Conservation (phyloP, 2,113 vertebrate genomes). For the Stomatorhinus ivindoensis region DNA sequence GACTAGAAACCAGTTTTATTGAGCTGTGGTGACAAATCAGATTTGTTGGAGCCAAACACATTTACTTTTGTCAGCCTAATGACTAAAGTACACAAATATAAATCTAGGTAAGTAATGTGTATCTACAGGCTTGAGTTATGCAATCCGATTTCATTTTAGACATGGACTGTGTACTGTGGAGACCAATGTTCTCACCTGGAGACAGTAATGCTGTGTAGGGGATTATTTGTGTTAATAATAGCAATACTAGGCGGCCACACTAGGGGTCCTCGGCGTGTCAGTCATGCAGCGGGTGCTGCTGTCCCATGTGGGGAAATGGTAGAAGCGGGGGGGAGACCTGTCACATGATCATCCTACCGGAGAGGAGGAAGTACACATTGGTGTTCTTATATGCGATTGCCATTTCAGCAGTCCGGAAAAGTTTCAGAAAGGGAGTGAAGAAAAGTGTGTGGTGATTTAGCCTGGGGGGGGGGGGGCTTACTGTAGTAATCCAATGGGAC, state of each 20-base stretch:
- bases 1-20: not conserved
- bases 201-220: not conserved
- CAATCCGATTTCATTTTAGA: not conserved
- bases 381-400: not conserved
- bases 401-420: not conserved
- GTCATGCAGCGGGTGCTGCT: not conserved
- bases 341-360: not conserved
- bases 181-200: not conserved
- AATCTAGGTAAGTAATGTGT: not conserved
- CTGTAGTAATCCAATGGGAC: not conserved
- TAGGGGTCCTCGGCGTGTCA: not conserved
- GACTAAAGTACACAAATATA: not conserved
- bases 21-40: not conserved
- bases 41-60: not conserved
- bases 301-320: not conserved
- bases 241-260: not conserved
- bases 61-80: not conserved
- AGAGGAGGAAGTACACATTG: not conserved
- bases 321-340: not conserved
- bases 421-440: not conserved
- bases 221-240: not conserved
- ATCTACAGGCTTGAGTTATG: not conserved
- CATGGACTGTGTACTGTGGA: not conserved
- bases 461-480: not conserved
- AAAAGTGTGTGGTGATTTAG: not conserved